These are phyloP conservation scores for Lepidonotus clava DNA, from an alignment of 2,888 invertebrate genomes.

Conservation along the genomic window DNA sequence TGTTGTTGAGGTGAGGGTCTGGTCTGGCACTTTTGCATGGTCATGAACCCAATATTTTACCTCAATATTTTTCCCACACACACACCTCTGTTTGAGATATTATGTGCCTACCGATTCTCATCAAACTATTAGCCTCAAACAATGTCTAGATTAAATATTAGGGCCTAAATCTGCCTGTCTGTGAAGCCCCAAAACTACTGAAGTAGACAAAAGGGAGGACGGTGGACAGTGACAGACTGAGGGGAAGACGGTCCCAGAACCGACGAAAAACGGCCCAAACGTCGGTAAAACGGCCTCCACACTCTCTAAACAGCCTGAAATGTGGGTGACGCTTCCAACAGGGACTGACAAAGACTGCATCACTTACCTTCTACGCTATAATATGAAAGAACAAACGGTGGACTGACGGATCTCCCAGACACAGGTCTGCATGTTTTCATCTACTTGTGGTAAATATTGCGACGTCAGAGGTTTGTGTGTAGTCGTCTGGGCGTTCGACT, in stretches of 20 bases:
- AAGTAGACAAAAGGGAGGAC: slow-evolving; percentile 25
- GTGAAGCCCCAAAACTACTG: neutral
- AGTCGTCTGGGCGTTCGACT: slow-evolving; percentile 42
- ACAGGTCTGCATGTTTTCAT: slow-evolving; percentile 54
- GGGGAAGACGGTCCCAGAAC: neutral
- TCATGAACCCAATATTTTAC: no score
- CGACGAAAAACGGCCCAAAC: neutral
- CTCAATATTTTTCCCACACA: no score
- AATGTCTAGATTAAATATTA: no score
- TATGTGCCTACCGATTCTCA: no score
- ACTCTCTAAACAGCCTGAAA: no score
- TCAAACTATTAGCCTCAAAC: no score
- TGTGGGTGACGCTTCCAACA: neutral
- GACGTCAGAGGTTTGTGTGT: slow-evolving; percentile 56
- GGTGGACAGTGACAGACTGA: neutral
- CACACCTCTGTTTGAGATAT: no score
- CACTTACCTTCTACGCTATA: slow-evolving; percentile 33
- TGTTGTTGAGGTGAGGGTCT: no score
- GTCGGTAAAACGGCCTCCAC: neutral
- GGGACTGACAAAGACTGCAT: neutral
- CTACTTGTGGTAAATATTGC: slow-evolving; percentile 57
- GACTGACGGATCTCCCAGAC: slow-evolving; percentile 1
- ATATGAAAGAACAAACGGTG: slow-evolving; percentile 8
- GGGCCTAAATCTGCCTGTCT: no score
- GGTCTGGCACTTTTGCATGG: no score